These are phyloP conservation scores for Unio pictorum DNA, from an alignment of 2,888 invertebrate genomes.

Conservation along the genomic window DNA sequence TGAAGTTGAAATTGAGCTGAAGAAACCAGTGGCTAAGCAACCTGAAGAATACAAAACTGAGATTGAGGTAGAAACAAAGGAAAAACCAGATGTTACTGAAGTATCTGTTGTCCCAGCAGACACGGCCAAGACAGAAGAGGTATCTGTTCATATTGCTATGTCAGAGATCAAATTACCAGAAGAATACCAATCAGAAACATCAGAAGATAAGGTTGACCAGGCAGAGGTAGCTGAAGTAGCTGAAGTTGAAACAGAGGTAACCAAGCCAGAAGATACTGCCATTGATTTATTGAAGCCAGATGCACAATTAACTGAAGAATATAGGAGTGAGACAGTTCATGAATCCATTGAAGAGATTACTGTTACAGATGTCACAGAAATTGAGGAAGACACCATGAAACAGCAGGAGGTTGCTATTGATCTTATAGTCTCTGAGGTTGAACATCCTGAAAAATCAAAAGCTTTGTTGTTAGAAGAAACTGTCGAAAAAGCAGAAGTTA, in stretches of 20 bases:
- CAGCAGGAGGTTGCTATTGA: conserved; percentile 9
- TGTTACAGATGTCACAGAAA: conserved; percentile 15
- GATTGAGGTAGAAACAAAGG: conserved; percentile 1
- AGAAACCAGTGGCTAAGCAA: conserved; percentile 17
- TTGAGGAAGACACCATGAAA: conserved; percentile 11
- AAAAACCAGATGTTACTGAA: conserved; percentile 13
- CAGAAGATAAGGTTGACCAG: conserved; percentile 30
- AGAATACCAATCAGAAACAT: conserved; percentile 6
- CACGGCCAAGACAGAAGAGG: conserved; percentile 15
- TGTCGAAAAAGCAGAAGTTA: conserved; percentile 15
- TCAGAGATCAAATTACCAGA: conserved; percentile 17
- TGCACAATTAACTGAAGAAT: conserved; percentile 21
- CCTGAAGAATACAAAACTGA: conserved; percentile 17
- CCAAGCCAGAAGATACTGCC: conserved; percentile 7
- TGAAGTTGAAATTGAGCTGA: conserved; percentile 15
- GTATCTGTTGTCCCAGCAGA: conserved; percentile 12
- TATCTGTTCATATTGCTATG: conserved; percentile 13
- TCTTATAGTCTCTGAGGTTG: background rate
- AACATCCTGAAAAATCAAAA: conserved; percentile 7
- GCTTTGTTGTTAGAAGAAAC: background rate
- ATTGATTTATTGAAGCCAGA: conserved; percentile 1
- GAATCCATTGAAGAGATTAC: conserved; percentile 20
- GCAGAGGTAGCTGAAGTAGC: conserved; percentile 16
- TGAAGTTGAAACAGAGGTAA: conserved; percentile 12
- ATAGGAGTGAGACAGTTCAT: conserved; percentile 19